Evolutionary conservation across 2,113 vertebrate genomes (phyloP), one percentile per base, ranked within the genome.

Genomic region (Okapia johnstoni): DNA sequence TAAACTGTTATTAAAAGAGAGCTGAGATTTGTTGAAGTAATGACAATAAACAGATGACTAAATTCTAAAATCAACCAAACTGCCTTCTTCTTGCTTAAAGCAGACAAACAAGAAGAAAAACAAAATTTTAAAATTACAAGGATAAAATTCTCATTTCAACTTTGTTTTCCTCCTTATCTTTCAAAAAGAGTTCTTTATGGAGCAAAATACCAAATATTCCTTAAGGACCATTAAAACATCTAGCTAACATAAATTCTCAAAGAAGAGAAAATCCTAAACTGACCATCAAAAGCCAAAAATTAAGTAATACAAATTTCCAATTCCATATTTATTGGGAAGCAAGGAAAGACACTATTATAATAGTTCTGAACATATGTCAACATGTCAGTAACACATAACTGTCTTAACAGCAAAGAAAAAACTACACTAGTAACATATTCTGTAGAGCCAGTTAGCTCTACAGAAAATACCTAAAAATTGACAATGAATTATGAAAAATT

Each of bases 401-500:
- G 55, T 60, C 70, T 80, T 55, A 43, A 11, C 0, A 73, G 16
- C n/a, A 33, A 79, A 4, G 28, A 66, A 90, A 83, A 58, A 77
- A 15, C 19, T 17, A 5, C 1, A 77, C 1, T 57, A 60, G 60
- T 11, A 54, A 5, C 40, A 83, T 30, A 13, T 46, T 96, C 76
- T 11, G 57, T 43, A 93, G 11, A 50, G 19, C 43, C 79, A 94
- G 36, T n/a, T 77, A 81, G 7, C 54, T 54, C 63, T 14, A 28
- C 16, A 52, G 77, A 95, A 73, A 76, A 60, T 70, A 85, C 60
- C 92, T 96, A 81, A 95, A 84, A 79, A 92, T 79, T 66, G n/a
- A 88, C 30, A 91, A 73, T 21, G 25, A 90, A 97, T 63, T 90
- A 77, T 81, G 46, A 97, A 87, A 97, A 96, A 92, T 36, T 81